phyloP scores from a whole-genome alignment of 2,888 invertebrate species.

The Helobdella robusta region DNA sequence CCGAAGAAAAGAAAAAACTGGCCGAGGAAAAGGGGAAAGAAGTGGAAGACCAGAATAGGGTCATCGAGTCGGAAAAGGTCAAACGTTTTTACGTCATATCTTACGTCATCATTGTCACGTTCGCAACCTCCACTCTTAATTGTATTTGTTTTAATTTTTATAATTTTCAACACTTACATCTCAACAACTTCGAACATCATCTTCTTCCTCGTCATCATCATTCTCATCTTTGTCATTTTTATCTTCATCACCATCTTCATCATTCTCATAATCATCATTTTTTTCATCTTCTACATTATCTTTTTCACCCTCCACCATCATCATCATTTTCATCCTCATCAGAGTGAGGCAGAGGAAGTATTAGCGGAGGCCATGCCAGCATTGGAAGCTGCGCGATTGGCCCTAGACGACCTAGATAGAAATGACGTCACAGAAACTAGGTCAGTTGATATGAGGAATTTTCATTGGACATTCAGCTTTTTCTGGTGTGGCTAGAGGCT shows the following conservation, averaged over 20 bases:
- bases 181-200: background rate
- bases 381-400: constrained; percentile 68
- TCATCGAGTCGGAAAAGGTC: constrained; percentile 69
- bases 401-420: constrained; percentile 73
- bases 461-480: background rate
- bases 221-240: background rate
- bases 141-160: no score
- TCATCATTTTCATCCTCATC: constrained; percentile 41
- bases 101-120: no score
- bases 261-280: background rate
- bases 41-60: constrained; percentile 69
- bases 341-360: constrained; percentile 67
- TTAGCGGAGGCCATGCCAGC: constrained; percentile 74
- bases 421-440: constrained; percentile 79
- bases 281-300: background rate
- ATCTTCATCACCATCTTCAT: background rate
- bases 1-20: constrained; percentile 67
- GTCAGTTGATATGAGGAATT: constrained; percentile 33
- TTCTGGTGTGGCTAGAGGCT: background rate
- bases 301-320: background rate
- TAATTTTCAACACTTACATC: no score
- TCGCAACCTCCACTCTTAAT: no score
- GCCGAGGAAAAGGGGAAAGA: constrained; percentile 70
- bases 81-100: no score
- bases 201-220: background rate